Base-by-base conservation (phyloP, 1,140 invertebrate species). In the Oncopodura yosiiana region DNA sequence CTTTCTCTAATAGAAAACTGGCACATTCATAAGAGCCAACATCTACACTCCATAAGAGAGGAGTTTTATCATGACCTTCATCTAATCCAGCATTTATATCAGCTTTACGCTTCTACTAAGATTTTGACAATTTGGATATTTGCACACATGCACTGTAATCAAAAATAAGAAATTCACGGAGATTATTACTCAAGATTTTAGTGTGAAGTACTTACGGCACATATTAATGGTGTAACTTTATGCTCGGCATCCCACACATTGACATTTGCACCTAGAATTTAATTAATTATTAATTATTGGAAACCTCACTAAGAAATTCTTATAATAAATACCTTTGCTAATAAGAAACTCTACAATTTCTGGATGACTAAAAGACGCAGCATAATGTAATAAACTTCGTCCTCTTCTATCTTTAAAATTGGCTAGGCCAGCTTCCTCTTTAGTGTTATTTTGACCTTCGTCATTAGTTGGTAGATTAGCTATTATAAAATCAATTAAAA, bases 201-300 rank as follows among this genome's bases (percentile, higher is more conserved):
- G n/a, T n/a, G n/a, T n/a, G n/a, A n/a, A n/a, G n/a, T n/a, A n/a
- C n/a, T n/a, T n/a, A 52, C 59, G 37, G 68, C 65, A 49, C 52
- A 51, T 49, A 58, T 59, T 49, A 68, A 53, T 24, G 61, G 54
- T 27, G 58, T 63, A 24, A 43, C 46, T 12, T 45, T 45, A 18
- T 58, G 41, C 5, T 48, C 37, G 18, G 60, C 57, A 29, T 60
- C 85, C 80, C 82, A 85, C 50, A 72, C 74, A 58, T 77, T 76
- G 0, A 82, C 76, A 63, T 80, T 71, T 0, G 81, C 81, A 24
- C 78, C 78, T 56, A 29, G 21, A 34, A 32, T 6, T 44, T 32
- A 3, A n/a, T 18, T 16, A 23, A 18, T 30, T 23, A 41, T 21
- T 44, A 21, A n/a, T 38, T 9, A n/a, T 24, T 5, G 24, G 12